Conservation (phyloP, 2,888 invertebrate genomes). For the Eledona agricola region DNA sequence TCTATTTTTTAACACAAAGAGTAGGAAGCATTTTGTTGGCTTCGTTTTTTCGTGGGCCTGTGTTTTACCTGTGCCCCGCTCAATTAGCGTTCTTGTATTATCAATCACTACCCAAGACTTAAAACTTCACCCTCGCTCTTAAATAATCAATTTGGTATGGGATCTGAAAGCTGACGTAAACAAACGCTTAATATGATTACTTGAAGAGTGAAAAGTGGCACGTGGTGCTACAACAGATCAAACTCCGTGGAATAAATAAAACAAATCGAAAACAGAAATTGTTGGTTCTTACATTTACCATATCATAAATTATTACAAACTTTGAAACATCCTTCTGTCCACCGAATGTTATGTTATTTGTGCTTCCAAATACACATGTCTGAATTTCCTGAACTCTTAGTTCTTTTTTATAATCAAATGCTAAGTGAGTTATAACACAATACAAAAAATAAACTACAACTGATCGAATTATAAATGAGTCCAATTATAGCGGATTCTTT, state of each 20-base stretch:
- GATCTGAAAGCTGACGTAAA: conserved; percentile 22
- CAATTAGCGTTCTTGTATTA: conserved; percentile 13
- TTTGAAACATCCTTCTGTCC: no score
- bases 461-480: no score
- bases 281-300: no score
- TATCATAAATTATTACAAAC: no score
- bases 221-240: conserved; percentile 27
- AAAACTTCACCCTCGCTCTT: conserved; percentile 14
- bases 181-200: conserved; percentile 32
- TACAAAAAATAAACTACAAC: no score
- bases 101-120: conserved; percentile 18
- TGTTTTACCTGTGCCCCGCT: background rate
- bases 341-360: no score
- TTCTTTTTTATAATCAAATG: no score
- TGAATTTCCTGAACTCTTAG: no score
- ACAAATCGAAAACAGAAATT: conserved; percentile 10
- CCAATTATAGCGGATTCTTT: no score
- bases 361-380: no score
- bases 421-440: no score
- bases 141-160: conserved; percentile 20
- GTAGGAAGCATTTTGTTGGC: conserved; percentile 7
- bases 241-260: conserved; percentile 19
- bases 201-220: conserved; percentile 33
- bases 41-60: conserved; percentile 1
- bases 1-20: conserved; percentile 15